Evolutionary conservation across 2,797 vertebrate species (phyloP), one percentile per base, ranked within the genome.

Genomic region (Hozukius guyotensis): DNA sequence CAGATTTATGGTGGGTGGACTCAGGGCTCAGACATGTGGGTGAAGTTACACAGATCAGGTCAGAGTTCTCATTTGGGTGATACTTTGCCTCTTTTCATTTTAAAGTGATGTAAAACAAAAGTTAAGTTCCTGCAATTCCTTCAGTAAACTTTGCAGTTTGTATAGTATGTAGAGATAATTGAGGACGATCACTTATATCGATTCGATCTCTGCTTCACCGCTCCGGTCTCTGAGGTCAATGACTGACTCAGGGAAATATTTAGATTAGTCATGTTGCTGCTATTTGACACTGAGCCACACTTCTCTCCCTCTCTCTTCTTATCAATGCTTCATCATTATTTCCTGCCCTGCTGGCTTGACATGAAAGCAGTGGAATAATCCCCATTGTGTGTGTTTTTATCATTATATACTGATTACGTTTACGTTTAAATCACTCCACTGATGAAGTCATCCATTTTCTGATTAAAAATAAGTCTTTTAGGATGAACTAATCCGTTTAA

Each of bases 161-260:
- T 67, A 49, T 77, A 66, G 55, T 59, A 77, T 70, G 49, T 61
- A 31, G 62, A 72, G 77, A 85, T 71, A 81, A 78, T 49, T 29
- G 34, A 71, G 13, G 24, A 63, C 1, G 1, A 79, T 81, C 49
- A 25, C 25, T 75, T 82, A 73, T 75, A 88, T 84, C 32, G 8
- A 79, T 89, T 82, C 10, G 49, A 80, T 91, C 81, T 92, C 71
- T 49, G 53, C 63, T 84, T 84, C 66, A 61, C 13, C 5, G 34
- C 61, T 64, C 42, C 32, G 65, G 8, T 78, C 64, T 84, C 71
- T 42, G 60, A 68, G 67, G 79, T 27, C 3, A 83, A 90, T 70
- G 82, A 88, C 80, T 77, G 80, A 84, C 66, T 80, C 77, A 69
- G 57, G 60, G 59, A 92, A 91, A 77, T 66, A 89, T 86, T 89